Evolutionary conservation across 2,797 vertebrate species (phyloP), one percentile per base, ranked within the genome.

Genomic region (Bradypodion pumilum): DNA sequence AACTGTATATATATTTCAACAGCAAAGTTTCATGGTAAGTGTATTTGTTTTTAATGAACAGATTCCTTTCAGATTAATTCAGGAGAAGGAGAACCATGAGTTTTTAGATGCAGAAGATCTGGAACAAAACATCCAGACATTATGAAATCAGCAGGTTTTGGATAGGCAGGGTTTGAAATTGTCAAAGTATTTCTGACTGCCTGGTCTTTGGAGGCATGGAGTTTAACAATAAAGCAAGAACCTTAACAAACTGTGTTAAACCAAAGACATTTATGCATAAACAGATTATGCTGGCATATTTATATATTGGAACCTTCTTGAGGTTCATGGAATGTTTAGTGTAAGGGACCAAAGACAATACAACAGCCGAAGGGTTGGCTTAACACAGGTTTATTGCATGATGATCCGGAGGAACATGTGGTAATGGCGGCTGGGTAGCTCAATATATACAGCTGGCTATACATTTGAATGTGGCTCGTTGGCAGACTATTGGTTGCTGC

Each of bases 131-230:
- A 92, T 82, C 85, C 91, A 88, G 78, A 89, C 44, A 12, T 88
- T 85, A 84, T 85, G 81, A 87, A 89, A 92, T 32, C 83, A 92
- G 85, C 89, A 92, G 90, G 92, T 93, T 79, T 76, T 84, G 79
- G 77, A 82, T n/a, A n/a, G n/a, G n/a, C n/a, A n/a, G n/a, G n/a
- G n/a, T n/a, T n/a, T n/a, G n/a, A n/a, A n/a, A 85, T 82, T 87
- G 37, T 68, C 82, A 80, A 25, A 80, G 16, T 65, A 81, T 84
- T 86, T 92, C 84, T 78, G 80, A 74, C 82, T 37, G 80, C 8
- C 0, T 70, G 88, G 60, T 63, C 40, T 81, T 91, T 62, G 74
- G 77, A 81, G 75, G 84, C 86, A 87, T 91, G 92, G 91, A 82
- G 73, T 81, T 86, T 80, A 91, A 90, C 19, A 0, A 40, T 86